Conservation (phyloP, 2,113 vertebrate genomes). For the Triplophysa tibetana region DNA sequence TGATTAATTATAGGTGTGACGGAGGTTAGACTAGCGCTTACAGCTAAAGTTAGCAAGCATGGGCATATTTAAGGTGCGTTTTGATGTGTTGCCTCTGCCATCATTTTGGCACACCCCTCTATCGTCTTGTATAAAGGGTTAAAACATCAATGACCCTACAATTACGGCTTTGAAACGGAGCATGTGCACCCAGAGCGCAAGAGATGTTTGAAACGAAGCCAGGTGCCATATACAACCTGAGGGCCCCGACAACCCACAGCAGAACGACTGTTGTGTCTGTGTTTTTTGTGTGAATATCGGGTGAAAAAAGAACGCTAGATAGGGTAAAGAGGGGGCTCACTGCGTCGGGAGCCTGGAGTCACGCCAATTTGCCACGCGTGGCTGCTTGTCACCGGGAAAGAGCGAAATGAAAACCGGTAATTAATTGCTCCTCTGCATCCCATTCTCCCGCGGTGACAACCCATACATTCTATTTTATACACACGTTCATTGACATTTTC, state of each 20-base stretch:
- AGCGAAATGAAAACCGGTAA: conserved; percentile 80
- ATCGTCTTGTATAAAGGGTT: conserved; percentile 35
- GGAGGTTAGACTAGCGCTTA: conserved; percentile 26
- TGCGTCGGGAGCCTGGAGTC: conserved; percentile 58
- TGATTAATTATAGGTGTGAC: conserved; percentile 38
- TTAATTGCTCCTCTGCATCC: conserved; percentile 81
- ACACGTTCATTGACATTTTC: conserved; percentile 79
- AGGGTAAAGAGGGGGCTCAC: neutral
- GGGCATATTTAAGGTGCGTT: conserved; percentile 25
- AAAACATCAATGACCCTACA: conserved; percentile 21
- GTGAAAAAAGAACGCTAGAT: neutral
- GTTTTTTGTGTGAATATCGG: neutral
- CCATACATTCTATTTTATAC: conserved; percentile 81
- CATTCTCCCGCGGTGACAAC: conserved; percentile 75
- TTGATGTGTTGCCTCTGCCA: conserved; percentile 17
- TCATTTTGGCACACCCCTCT: conserved; percentile 21
- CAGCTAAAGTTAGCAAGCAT: conserved; percentile 41
- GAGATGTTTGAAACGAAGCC: conserved; percentile 17
- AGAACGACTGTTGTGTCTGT: neutral
- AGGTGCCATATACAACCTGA: neutral
- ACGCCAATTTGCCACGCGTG: conserved; percentile 65
- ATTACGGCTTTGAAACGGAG: conserved; percentile 5
- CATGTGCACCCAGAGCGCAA: neutral
- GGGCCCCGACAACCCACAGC: neutral
- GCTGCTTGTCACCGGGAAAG: conserved; percentile 70